phyloP scores from a whole-genome alignment of 2,113 vertebrate genomes.

The Bostrychus sinensis region DNA sequence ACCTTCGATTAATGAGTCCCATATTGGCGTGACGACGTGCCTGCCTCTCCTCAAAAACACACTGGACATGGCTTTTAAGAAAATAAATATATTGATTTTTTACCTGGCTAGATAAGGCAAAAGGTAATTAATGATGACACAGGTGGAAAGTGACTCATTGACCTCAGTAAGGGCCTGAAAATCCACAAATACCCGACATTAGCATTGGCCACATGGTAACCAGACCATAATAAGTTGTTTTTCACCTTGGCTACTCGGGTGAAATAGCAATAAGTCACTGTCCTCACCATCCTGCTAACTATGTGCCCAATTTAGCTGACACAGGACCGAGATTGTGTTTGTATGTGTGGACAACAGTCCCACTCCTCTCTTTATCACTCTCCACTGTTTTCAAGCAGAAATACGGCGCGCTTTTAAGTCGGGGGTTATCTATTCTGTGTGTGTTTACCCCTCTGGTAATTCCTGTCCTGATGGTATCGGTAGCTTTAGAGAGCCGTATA shows the following conservation, averaged over 20 bases:
- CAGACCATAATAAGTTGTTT: conserved; percentile 56
- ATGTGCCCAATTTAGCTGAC: conserved; percentile 56
- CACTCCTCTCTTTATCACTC: conserved; percentile 6
- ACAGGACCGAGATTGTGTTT: conserved; percentile 23
- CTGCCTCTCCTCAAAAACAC: conserved; percentile 50
- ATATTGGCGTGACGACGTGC: conserved; percentile 20
- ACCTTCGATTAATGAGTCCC: conserved; percentile 61
- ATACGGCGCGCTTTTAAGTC: conserved; percentile 59
- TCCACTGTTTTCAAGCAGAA: conserved; percentile 41
- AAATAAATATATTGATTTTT: conserved; percentile 67
- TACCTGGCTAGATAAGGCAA: conserved; percentile 59
- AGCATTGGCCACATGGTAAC: conserved; percentile 38
- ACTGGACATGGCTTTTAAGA: conserved; percentile 63
- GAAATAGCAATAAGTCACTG: conserved; percentile 60
- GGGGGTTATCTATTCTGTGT: conserved; percentile 60
- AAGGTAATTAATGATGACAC: conserved; percentile 69
- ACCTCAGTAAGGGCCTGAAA: conserved; percentile 36
- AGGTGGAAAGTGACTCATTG: conserved; percentile 53
- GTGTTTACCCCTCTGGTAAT: conserved; percentile 78
- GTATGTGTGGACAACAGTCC: background rate
- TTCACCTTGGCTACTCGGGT: conserved; percentile 50
- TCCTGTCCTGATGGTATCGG: conserved; percentile 75
- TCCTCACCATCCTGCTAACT: conserved; percentile 45
- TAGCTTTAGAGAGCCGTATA: conserved; percentile 74
- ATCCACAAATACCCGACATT: background rate